Base-by-base conservation (phyloP, 2,113 vertebrate species). In the Rousettus leschenaultii region DNA sequence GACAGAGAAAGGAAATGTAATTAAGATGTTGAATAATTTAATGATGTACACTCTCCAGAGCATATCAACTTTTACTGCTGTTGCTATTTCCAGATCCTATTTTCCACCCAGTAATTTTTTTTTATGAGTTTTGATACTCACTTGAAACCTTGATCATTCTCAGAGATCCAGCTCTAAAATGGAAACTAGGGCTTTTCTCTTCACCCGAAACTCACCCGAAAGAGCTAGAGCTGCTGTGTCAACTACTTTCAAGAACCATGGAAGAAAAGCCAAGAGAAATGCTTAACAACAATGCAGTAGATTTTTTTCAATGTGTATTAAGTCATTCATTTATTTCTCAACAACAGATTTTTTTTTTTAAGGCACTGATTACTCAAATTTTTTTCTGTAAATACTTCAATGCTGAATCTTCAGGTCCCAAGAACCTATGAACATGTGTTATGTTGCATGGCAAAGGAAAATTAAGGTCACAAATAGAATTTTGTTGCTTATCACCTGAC, bases 11-110 rank as follows among this genome's bases (percentile, higher is more conserved):
- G 66, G 53, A 95, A 86, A 68, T 93, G 86, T 48, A 97, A 97
- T 96, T 97, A 96, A 86, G 71, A 78, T 97, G 96, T 87, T 96
- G 94, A 98, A 97, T 97, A 98, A 97, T 85, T 83, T 77, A 93
- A 97, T 97, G 96, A 66, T 24, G 4, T 79, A 26, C 45, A 93
- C 45, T 93, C 94, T 97, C 95, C 89, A 97, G 96, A 98, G 97
- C 40, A 74, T 97, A 98, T 98, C 96, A 96, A 91, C 82, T 97
- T 98, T 97, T 89, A 98, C 94, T 95, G 95, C 79, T 88, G 88
- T 55, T 97, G 85, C 96, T 98, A 97, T 98, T 98, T 98, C 95
- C 80, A 97, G 88, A 90, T 79, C 24, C 95, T 90, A 94, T 97
- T 97, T 98, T 98, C 92, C 84, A 96, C 91, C 80, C 95, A 78